Evolutionary conservation across 2,113 vertebrate genomes (phyloP), one percentile per base, ranked within the genome.

Genomic region (Lutjanus erythropterus): DNA sequence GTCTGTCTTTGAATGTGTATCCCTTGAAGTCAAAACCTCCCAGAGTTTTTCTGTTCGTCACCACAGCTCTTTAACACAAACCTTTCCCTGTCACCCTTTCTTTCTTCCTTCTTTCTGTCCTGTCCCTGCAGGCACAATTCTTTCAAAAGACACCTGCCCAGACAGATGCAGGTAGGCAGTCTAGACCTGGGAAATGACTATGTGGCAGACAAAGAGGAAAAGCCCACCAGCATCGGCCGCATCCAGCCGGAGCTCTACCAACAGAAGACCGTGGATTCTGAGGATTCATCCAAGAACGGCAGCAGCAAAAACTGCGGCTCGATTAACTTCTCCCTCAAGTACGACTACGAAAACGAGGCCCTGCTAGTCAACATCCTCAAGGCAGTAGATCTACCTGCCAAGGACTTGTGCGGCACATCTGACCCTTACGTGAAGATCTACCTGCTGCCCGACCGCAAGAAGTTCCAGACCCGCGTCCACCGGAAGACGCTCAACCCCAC

Each of bases 381-480:
- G 91, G 98, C 97, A 29, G 96, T 97, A 31, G 97, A 99, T 86
- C 95, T 99, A 31, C 98, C 98, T 0, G 97, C 97, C 86, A 99
- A 99, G 91, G 98, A 99, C 90, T 95, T 99, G n/a, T 99, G 97
- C 0, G 98, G 98, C 91, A 99, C 97, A 66, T 99, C 98, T 5
- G 98, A 99, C 81, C 98, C 98, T 33, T 99, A 99, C 0, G 98
- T 99, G 86, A 99, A 99, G 93, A 94, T 99, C 94, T 99, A 99
- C 95, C 96, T 99, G 88, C 93, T 99, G 86, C 98, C 98, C 0
- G 98, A 99, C 86, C 97, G 98, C 91, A 99, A 99, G 87, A 99
- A 99, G 93, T 97, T 99, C 94, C 98, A 99, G 96, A 99, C 98
- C 0, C 96, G 98, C 0, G 98, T 99, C 59, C 98, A 99, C 92